Evolutionary conservation across 2,797 vertebrate species (phyloP), one percentile per base, ranked within the genome.

Genomic region (Geotrypetes seraphini): DNA sequence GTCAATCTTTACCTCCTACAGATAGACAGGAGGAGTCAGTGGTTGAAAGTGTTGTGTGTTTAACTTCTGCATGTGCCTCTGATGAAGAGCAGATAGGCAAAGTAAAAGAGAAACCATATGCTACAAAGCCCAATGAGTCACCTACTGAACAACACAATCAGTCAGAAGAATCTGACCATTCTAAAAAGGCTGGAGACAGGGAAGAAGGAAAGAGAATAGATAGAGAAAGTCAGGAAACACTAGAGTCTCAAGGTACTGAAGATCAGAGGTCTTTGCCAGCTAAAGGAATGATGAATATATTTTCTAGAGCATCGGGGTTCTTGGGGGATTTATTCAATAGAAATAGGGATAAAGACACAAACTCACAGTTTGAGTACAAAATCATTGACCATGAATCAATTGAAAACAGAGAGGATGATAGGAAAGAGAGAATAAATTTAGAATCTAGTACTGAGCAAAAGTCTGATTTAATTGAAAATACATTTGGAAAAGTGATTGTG

Each of bases 261-360:
- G 29, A 26, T 7, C 30, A 14, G 36, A 48, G 12, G 7, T 6
- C 19, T 16, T 29, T 25, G 28, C 7, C 21, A 39, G 12, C 3
- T 39, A 24, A 22, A 43, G 30, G 5, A 1, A 15, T 41, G 30
- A 8, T 31, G 20, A 16, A 12, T 29, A 26, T 25, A 47, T 45
- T 43, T 41, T 34, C 1, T 5, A 33, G 8, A 38, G 5, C 7
- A 12, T 18, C 13, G n/a, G 2, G 1, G 7, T 22, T 37, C 15
- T 20, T 43, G 41, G 21, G 8, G 41, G 22, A 17, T 28, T 10
- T 12, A 31, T 39, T 37, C 33, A 16, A n/a, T 32, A 51, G 40
- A 39, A 47, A 7, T 29, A 26, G 34, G 7, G 41, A 13, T 15
- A 22, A 43, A 33, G 6, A 12, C 11, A 29, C 7, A 26, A 16